Evolutionary conservation across 2,113 vertebrate genomes (phyloP).

Genomic region (Amblyopsis rosae): DNA sequence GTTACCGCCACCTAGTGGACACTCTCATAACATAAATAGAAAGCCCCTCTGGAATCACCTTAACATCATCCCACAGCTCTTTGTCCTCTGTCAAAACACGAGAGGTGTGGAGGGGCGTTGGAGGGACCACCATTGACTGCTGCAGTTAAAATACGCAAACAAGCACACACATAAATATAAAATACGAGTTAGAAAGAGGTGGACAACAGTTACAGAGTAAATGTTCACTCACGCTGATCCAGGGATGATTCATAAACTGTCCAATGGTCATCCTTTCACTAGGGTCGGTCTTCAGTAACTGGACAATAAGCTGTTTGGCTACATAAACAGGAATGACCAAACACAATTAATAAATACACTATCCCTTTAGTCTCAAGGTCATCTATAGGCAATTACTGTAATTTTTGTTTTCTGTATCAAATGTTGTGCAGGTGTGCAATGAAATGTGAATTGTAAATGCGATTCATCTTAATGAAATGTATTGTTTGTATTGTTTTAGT

Average conservation of each 20-base stretch:
- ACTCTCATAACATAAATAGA: not conserved
- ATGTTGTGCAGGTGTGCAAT: not conserved
- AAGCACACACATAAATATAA: not conserved
- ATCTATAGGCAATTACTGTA: not conserved
- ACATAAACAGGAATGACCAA: constrained; percentile 26
- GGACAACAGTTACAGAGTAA: too few relatives aligned
- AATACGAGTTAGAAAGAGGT: not conserved
- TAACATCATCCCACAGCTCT: constrained; percentile 96
- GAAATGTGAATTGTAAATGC: too few relatives aligned
- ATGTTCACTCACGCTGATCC: constrained; percentile 89
- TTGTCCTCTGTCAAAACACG: constrained; percentile 91
- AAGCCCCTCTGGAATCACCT: constrained; percentile 74
- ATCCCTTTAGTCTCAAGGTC: not conserved
- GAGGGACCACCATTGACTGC: constrained; percentile 92
- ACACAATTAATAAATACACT: not conserved
- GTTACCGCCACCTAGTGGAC: constrained; percentile 47
- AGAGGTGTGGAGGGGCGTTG: constrained; percentile 91
- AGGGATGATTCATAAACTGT: constrained; percentile 95
- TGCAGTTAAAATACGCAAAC: constrained; percentile 43
- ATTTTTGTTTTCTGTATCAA: not conserved
- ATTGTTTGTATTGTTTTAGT: not conserved
- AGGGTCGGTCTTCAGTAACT: constrained; percentile 93
- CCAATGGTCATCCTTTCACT: constrained; percentile 92
- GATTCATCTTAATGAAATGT: not conserved
- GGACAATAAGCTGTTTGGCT: constrained; percentile 93